Conservation (phyloP, 1,140 invertebrate species). For the Drosophila kohkoa region DNA sequence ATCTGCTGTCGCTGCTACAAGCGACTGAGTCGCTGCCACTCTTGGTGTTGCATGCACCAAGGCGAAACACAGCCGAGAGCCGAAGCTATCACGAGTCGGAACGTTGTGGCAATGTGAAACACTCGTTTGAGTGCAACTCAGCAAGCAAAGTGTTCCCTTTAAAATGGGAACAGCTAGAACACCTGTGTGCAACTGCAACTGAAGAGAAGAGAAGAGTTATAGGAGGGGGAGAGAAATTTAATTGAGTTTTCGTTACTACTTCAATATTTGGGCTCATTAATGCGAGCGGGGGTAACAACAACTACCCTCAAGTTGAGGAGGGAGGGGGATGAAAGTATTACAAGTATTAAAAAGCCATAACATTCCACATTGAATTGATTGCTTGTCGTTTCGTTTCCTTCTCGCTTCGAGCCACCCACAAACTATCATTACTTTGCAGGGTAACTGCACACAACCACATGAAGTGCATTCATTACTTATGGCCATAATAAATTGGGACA, state of each 20-base stretch:
- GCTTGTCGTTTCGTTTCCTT: not conserved
- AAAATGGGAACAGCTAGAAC: slow-evolving; percentile 7
- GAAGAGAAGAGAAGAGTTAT: not conserved
- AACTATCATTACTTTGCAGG: slow-evolving; percentile 9
- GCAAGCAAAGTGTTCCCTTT: not conserved
- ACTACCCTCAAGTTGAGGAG: slow-evolving; percentile 5
- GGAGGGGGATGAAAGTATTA: slow-evolving; percentile 40
- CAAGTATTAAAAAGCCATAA: slow-evolving; percentile 59
- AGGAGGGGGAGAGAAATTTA: slow-evolving; percentile 58
- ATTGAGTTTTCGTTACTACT: slow-evolving; percentile 62
- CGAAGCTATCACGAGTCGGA: not conserved
- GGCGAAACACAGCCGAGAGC: not conserved
- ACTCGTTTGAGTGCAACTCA: slow-evolving; percentile 21
- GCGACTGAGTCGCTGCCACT: slow-evolving; percentile 14
- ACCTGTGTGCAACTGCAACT: slow-evolving; percentile 9
- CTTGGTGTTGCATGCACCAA: slow-evolving; percentile 4
- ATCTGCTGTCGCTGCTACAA: slow-evolving; percentile 21
- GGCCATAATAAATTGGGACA: not conserved
- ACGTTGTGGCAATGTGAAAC: slow-evolving; percentile 12
- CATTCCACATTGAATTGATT: slow-evolving; percentile 46
- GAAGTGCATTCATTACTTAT: not conserved
- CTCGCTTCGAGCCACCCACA: not conserved
- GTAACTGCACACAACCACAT: not conserved
- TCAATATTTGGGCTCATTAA: slow-evolving; percentile 72
- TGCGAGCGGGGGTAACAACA: slow-evolving; percentile 18